A percentile compares a stretch with the other conserved stretches of the same genome.
These are phyloP conservation scores for Pseudeuparius sepicola DNA, from an alignment of 2,888 invertebrate genomes.

Conservation along the genomic window DNA sequence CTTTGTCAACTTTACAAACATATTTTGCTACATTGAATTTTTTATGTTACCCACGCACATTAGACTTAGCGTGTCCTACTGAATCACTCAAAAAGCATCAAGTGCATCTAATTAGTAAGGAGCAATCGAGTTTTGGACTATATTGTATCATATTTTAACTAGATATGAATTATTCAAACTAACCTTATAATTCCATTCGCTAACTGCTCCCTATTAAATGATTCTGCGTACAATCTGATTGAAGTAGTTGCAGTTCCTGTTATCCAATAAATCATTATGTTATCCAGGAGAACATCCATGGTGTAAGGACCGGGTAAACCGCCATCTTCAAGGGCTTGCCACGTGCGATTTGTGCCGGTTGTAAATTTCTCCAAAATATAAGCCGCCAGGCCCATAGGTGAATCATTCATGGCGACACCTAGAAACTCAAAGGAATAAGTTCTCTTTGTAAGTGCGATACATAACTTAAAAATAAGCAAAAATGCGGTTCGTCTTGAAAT, in stretches of 20 bases:
- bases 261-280: slow-evolving; percentile 73
- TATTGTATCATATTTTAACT: too few species aligned
- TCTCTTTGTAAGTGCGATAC: slow-evolving; percentile 1
- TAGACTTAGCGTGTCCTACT: too few species aligned
- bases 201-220: slow-evolving; percentile 28
- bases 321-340: slow-evolving; percentile 48
- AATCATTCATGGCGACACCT: slow-evolving; percentile 61
- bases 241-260: slow-evolving; percentile 62
- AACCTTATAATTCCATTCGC: slow-evolving; percentile 13
- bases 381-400: slow-evolving; percentile 76
- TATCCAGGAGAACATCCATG: slow-evolving; percentile 62
- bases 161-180: too few species aligned
- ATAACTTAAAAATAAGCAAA: too few species aligned
- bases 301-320: slow-evolving; percentile 54
- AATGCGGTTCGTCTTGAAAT: too few species aligned
- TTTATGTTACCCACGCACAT: too few species aligned
- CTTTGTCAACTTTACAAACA: too few species aligned
- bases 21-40: too few species aligned
- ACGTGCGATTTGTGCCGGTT: slow-evolving; percentile 53
- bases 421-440: slow-evolving; percentile 14
- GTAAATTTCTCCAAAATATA: slow-evolving; percentile 87
- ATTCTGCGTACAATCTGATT: slow-evolving; percentile 64
- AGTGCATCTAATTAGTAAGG: too few species aligned
- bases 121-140: too few species aligned
- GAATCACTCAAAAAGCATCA: too few species aligned